phyloP scores from a whole-genome alignment of 2,113 vertebrate species.

The cat (Felis catus) region DNA sequence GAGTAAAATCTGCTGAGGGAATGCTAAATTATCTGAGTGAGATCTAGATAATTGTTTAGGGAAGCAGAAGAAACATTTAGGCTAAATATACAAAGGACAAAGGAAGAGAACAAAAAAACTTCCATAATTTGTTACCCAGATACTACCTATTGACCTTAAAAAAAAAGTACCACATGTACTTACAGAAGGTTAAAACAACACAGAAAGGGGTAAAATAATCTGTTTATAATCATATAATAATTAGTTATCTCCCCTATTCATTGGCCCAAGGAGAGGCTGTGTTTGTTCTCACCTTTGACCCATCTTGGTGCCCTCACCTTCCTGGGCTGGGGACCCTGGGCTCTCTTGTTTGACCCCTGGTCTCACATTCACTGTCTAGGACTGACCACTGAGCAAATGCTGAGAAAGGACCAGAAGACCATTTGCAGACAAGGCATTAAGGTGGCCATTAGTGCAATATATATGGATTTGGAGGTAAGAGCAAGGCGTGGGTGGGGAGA shows the following conservation, averaged over 20 bases:
- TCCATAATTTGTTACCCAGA: neutral
- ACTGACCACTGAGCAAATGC: constrained; percentile 93
- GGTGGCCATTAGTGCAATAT: constrained; percentile 90
- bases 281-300: neutral
- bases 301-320: neutral
- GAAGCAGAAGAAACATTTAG: constrained; percentile 14
- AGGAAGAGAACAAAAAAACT: neutral
- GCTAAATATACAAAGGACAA: neutral
- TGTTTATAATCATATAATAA: neutral
- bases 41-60: neutral
- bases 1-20: neutral
- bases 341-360: neutral
- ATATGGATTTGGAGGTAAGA: constrained; percentile 89
- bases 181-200: neutral
- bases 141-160: neutral
- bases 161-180: neutral
- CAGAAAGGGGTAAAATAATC: neutral
- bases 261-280: neutral
- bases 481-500: neutral
- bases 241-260: neutral
- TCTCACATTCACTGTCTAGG: constrained; percentile 80
- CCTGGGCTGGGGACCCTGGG: neutral
- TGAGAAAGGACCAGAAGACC: constrained; percentile 94
- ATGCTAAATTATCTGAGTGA: neutral
- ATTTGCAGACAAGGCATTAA: constrained; percentile 78